Conservation (phyloP, 2,888 invertebrate genomes). For the Acronicta psi region DNA sequence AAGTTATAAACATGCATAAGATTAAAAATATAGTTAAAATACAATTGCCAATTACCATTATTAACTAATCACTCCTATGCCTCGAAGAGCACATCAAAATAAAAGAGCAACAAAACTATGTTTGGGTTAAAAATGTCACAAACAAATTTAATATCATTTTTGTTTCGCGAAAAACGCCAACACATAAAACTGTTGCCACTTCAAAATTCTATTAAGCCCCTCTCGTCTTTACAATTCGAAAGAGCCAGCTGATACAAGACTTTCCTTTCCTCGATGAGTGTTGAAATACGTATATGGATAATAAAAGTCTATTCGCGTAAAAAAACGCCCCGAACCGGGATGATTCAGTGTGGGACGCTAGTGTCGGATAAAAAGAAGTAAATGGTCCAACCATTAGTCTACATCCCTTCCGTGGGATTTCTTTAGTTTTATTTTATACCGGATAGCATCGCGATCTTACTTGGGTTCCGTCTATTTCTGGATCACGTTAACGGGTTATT, state of each 20-base stretch:
- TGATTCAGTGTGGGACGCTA: conserved; percentile 71
- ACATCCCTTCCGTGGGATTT: conserved; percentile 58
- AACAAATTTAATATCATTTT: too few species aligned
- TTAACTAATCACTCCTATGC: too few species aligned
- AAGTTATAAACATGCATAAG: too few species aligned
- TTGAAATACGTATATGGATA: conserved; percentile 58
- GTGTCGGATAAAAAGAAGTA: conserved; percentile 72
- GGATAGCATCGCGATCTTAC: conserved; percentile 23
- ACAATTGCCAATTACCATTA: too few species aligned
- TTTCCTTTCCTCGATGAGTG: conserved; percentile 46
- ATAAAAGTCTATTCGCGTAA: conserved; percentile 65
- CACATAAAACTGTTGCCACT: background rate
- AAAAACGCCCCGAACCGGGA: conserved; percentile 60
- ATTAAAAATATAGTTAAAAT: too few species aligned
- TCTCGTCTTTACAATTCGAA: conserved; percentile 23
- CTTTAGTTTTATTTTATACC: conserved; percentile 53
- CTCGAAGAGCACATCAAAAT: too few species aligned
- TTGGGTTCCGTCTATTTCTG: conserved; percentile 60
- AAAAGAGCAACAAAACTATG: too few species aligned
- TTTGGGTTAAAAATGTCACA: too few species aligned
- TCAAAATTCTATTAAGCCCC: conserved; percentile 43
- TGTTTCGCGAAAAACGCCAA: too few species aligned
- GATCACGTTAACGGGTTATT: conserved; percentile 11
- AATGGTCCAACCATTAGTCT: conserved; percentile 76
- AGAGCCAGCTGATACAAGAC: conserved; percentile 52